Evolutionary conservation across 2,113 vertebrate species (phyloP).

Genomic region (Leiothrix lutea): DNA sequence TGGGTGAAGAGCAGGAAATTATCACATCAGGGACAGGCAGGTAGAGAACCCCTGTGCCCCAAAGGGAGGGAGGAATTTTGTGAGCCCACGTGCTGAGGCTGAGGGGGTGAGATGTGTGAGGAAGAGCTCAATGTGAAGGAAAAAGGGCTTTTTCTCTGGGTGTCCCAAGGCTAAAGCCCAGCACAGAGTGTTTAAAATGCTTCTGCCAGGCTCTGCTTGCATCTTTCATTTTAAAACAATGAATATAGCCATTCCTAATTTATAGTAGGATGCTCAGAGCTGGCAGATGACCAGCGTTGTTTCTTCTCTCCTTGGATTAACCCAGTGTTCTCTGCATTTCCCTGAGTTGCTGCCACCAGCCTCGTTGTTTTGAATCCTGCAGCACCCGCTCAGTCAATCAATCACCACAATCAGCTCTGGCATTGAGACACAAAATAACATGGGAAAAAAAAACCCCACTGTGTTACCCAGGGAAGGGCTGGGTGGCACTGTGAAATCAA

Average conservation of each 20-base stretch:
- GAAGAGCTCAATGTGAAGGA: not conserved
- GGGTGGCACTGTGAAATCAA: conserved; percentile 4
- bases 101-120: not conserved
- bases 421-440: not conserved
- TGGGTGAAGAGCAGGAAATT: not conserved
- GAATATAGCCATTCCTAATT: conserved; percentile 7
- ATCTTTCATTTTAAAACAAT: conserved; percentile 18
- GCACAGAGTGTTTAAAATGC: not conserved
- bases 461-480: not conserved
- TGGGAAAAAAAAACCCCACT: not conserved
- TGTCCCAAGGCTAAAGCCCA: not conserved
- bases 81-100: not conserved
- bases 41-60: not conserved
- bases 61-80: not conserved
- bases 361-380: conserved; percentile 31
- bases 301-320: conserved; percentile 36
- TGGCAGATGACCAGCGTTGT: not conserved
- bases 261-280: not conserved
- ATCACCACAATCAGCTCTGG: conserved; percentile 18
- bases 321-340: not conserved
- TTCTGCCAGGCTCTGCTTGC: not conserved
- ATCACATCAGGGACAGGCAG: not conserved
- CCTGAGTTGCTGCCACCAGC: not conserved
- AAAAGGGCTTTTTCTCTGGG: not conserved
- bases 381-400: conserved; percentile 27